Conservation (phyloP, 1,140 invertebrate genomes). For the Sitodiplosis mosellana region DNA sequence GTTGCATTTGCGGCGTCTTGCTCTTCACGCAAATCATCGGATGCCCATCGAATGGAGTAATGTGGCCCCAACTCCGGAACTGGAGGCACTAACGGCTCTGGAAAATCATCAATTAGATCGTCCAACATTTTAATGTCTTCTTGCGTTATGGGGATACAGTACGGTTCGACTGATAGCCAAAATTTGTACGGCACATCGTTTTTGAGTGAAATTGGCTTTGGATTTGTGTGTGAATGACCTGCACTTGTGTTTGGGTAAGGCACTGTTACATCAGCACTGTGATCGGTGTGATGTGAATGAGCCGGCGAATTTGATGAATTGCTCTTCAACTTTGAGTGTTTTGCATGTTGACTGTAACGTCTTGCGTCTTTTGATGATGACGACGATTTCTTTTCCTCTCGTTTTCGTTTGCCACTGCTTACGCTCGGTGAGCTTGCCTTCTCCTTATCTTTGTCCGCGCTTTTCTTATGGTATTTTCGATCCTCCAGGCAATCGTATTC, state of each 20-base stretch:
- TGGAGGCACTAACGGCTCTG: constrained; percentile 31
- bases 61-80: constrained; percentile 77
- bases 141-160: constrained; percentile 69
- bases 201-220: constrained; percentile 37
- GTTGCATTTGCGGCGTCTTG: constrained; percentile 46
- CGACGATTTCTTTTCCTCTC: constrained; percentile 28
- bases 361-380: constrained; percentile 9
- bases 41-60: constrained; percentile 73
- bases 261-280: constrained; percentile 27
- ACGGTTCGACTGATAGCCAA: constrained; percentile 86
- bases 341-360: constrained; percentile 26
- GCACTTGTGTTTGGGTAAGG: constrained; percentile 5
- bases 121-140: constrained; percentile 75
- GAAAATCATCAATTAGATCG: constrained; percentile 56
- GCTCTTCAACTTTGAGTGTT: constrained; percentile 34
- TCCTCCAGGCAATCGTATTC: constrained; percentile 55
- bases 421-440: constrained; percentile 2
- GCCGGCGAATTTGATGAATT: constrained; percentile 17
- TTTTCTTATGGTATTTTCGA: constrained; percentile 38
- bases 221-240: constrained; percentile 14
- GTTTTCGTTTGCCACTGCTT: constrained; percentile 27
- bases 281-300: constrained; percentile 26
- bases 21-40: constrained; percentile 65
- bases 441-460: constrained; percentile 29
- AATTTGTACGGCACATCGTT: constrained; percentile 90